Conservation (phyloP, 1,140 invertebrate genomes). For the Drosophila seguyi region DNA sequence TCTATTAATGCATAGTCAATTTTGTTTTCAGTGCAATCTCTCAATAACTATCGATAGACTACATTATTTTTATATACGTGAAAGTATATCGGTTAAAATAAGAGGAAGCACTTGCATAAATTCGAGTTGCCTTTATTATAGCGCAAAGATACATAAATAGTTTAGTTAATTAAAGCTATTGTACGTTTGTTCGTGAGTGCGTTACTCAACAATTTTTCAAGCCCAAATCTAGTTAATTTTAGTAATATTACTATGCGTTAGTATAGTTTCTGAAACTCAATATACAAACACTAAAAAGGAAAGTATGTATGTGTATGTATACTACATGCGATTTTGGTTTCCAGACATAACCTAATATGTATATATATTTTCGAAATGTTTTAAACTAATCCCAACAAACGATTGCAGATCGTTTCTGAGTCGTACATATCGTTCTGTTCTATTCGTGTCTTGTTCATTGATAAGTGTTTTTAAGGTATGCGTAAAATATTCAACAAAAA, state of each 20-base stretch:
- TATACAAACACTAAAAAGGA: constrained; percentile 2
- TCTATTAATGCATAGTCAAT: no score
- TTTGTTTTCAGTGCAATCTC: no score
- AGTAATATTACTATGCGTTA: neutral
- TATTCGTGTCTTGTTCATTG: constrained; percentile 20
- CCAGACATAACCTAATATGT: constrained; percentile 9
- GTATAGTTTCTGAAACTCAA: neutral
- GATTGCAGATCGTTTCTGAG: no score
- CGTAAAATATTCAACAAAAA: constrained; percentile 3
- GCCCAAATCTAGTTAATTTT: neutral
- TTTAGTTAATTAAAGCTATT: neutral
- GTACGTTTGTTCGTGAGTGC: neutral
- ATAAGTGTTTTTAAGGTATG: constrained; percentile 19
- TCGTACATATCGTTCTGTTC: neutral
- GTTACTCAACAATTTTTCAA: neutral
- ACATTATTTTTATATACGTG: neutral
- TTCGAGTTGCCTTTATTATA: constrained; percentile 3
- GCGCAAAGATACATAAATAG: constrained; percentile 5
- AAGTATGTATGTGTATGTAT: constrained; percentile 9
- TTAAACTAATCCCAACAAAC: neutral
- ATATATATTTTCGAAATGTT: neutral
- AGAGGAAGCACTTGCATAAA: neutral
- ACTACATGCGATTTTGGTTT: constrained; percentile 12
- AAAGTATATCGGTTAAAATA: constrained; percentile 1
- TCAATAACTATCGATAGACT: neutral